Percentiles rank a stretch among this genome's conserved stretches.
Conservation (phyloP, 2,113 vertebrate species). For the Phocoena phocoena region DNA sequence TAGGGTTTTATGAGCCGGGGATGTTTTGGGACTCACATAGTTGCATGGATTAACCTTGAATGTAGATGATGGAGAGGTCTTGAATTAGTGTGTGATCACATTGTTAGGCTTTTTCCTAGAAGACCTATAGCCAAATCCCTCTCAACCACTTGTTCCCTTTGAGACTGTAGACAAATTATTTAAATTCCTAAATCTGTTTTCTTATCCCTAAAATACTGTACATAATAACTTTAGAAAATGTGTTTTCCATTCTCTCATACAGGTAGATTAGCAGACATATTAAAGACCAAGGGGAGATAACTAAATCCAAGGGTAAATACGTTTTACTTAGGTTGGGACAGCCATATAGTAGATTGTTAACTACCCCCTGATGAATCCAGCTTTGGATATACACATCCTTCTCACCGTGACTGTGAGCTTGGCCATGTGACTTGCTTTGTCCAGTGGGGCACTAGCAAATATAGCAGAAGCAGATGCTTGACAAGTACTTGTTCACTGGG, state of each 20-base stretch:
- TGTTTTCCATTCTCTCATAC: background rate
- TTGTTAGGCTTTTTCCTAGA: background rate
- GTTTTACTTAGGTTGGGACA: background rate
- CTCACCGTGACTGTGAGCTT: background rate
- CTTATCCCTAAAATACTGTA: background rate
- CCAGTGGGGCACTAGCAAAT: background rate
- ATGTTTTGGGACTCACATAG: background rate
- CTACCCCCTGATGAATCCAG: background rate
- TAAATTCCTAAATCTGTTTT: background rate
- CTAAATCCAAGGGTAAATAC: background rate
- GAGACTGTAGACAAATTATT: background rate
- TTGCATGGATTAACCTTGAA: background rate
- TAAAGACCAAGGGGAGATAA: background rate
- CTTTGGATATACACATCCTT: background rate
- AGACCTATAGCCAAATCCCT: background rate
- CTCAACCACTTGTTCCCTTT: background rate
- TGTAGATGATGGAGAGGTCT: background rate
- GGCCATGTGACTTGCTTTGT: background rate
- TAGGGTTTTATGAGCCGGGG: fast-evolving
- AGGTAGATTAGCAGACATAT: background rate
- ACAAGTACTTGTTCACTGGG: background rate
- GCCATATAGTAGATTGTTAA: background rate
- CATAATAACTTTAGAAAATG: background rate
- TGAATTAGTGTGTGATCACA: background rate
- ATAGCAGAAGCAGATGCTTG: background rate